Evolutionary conservation across 2,888 invertebrate species (phyloP).

Genomic region (Lymantria monacha): DNA sequence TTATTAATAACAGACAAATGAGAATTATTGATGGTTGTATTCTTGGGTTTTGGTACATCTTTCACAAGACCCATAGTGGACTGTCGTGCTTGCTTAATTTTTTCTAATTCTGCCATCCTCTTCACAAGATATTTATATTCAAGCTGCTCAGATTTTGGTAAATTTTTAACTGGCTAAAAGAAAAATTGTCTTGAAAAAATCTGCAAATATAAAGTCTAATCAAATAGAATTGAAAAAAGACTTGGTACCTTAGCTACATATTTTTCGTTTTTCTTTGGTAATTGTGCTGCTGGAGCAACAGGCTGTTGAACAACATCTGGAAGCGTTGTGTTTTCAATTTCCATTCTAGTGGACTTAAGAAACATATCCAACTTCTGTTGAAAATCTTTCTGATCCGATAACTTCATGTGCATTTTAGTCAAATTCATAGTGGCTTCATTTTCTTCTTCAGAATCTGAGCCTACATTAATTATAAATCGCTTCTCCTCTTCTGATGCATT

Average conservation of each 20-base stretch:
- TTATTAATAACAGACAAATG: slow-evolving; percentile 30
- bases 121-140: slow-evolving; percentile 74
- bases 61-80: slow-evolving; percentile 45
- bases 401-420: slow-evolving; percentile 75
- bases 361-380: slow-evolving; percentile 71
- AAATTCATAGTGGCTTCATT: slow-evolving; percentile 77
- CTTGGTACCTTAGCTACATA: slow-evolving; percentile 66
- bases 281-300: background rate
- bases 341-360: slow-evolving; percentile 67
- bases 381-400: slow-evolving; percentile 68
- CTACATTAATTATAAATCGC: slow-evolving; percentile 70
- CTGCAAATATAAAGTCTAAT: background rate
- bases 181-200: slow-evolving; percentile 14
- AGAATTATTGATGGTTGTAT: slow-evolving; percentile 42
- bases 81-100: slow-evolving; percentile 69
- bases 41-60: slow-evolving; percentile 65
- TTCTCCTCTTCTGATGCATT: slow-evolving; percentile 53
- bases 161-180: slow-evolving; percentile 70
- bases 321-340: slow-evolving; percentile 60
- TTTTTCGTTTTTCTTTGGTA: slow-evolving; percentile 56
- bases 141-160: slow-evolving; percentile 74
- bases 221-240: background rate
- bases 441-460: slow-evolving; percentile 76
- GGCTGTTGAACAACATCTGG: slow-evolving; percentile 57
- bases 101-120: slow-evolving; percentile 76